Percentiles rank a stretch among this genome's conserved stretches.
phyloP scores from a whole-genome alignment of 1,140 invertebrate genomes.

The Leptestheria dahalacensis region DNA sequence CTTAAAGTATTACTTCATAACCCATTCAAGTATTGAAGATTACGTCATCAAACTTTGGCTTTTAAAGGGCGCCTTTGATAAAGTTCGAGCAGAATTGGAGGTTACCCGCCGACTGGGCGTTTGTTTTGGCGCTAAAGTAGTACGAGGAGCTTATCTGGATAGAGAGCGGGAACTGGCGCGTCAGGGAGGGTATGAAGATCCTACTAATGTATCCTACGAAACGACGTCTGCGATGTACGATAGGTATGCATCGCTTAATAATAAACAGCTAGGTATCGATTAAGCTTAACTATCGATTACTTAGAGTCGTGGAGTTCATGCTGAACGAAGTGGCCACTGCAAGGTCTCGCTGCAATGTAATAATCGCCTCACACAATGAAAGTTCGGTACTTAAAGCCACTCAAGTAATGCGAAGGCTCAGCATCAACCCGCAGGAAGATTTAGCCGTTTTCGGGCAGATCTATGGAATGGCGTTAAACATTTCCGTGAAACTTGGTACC shows the following conservation, averaged over 20 bases:
- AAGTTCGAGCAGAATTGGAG: slow-evolving; percentile 7
- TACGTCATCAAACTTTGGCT: not conserved
- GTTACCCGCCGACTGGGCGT: slow-evolving; percentile 17
- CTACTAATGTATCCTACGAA: slow-evolving; percentile 20
- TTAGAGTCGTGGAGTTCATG: slow-evolving; percentile 7
- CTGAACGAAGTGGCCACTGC: not conserved
- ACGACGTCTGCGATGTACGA: slow-evolving; percentile 20
- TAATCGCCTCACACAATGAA: slow-evolving; percentile 31
- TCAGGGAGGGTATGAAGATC: slow-evolving; percentile 17
- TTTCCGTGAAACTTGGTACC: slow-evolving; percentile 37
- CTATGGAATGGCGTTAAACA: slow-evolving; percentile 40
- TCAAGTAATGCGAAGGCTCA: slow-evolving; percentile 19
- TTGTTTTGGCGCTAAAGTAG: slow-evolving; percentile 23
- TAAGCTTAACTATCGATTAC: not conserved
- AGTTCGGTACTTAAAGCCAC: slow-evolving; percentile 23
- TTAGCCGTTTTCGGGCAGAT: slow-evolving; percentile 38
- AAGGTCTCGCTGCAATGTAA: slow-evolving; percentile 18
- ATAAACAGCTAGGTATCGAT: not conserved
- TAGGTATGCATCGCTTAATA: slow-evolving; percentile 7
- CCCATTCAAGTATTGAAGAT: not conserved
- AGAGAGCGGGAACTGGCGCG: slow-evolving; percentile 17
- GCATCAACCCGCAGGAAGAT: slow-evolving; percentile 14
- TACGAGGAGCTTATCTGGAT: slow-evolving; percentile 28
- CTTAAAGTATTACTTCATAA: slow-evolving; percentile 18
- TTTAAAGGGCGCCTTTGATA: not conserved